Conservation (phyloP, 2,888 invertebrate genomes). For the Cerastis leucographa region DNA sequence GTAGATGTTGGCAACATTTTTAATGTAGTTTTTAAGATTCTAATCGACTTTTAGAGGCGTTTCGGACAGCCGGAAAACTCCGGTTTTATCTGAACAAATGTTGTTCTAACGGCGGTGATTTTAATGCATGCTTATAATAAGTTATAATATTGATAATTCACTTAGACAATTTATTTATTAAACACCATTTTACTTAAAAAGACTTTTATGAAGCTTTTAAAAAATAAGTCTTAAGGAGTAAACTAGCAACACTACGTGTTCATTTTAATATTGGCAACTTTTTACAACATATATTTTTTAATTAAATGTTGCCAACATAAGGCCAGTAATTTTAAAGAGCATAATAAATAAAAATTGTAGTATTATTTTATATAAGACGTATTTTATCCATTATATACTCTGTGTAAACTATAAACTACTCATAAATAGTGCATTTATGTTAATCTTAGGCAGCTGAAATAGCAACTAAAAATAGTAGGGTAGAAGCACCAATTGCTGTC, state of each 20-base stretch:
- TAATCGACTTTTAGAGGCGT: slow-evolving; percentile 6
- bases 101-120: background rate
- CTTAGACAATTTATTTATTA: slow-evolving; percentile 54
- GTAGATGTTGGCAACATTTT: slow-evolving; percentile 65
- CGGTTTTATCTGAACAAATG: background rate
- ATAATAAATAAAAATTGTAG: slow-evolving; percentile 51
- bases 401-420: slow-evolving; percentile 45
- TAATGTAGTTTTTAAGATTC: slow-evolving; percentile 28
- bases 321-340: slow-evolving; percentile 62
- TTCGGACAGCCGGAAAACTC: background rate
- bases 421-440: slow-evolving; percentile 59
- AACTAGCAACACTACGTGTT: slow-evolving; percentile 44
- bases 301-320: slow-evolving; percentile 64
- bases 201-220: slow-evolving; percentile 27
- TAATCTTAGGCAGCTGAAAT: slow-evolving; percentile 25
- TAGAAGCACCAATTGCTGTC: slow-evolving; percentile 45
- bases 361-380: slow-evolving; percentile 60
- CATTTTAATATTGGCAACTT: slow-evolving; percentile 54
- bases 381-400: slow-evolving; percentile 40
- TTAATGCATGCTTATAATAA: slow-evolving; percentile 18
- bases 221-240: slow-evolving; percentile 19
- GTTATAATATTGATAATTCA: slow-evolving; percentile 4
- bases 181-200: slow-evolving; percentile 24
- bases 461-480: slow-evolving; percentile 16
- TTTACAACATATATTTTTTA: slow-evolving; percentile 44